phyloP scores from a whole-genome alignment of 2,113 vertebrate genomes.

The Cyphomyrus discorhynchus region DNA sequence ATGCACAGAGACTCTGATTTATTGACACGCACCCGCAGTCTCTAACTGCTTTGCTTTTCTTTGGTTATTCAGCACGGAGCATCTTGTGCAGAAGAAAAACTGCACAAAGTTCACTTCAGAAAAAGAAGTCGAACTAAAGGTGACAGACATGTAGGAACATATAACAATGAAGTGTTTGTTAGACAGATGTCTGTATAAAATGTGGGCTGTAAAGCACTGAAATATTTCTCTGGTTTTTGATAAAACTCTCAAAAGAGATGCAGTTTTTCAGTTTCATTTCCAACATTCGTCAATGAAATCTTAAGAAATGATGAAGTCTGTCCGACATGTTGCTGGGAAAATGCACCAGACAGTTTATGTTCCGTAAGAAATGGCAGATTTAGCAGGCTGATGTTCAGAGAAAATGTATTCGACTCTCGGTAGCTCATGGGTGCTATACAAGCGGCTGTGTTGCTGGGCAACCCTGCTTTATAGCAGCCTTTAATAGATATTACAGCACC shows the following conservation, averaged over 20 bases:
- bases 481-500: constrained; percentile 93
- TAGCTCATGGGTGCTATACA: constrained; percentile 40
- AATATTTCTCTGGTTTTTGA: not conserved
- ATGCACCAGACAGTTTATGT: not conserved
- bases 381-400: not conserved
- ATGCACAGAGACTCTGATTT: not conserved
- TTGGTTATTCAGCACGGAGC: not conserved
- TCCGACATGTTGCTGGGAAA: not conserved
- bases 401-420: not conserved
- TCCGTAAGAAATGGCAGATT: not conserved
- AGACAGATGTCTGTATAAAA: not conserved
- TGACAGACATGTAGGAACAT: not conserved
- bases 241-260: not conserved
- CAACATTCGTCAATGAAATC: not conserved
- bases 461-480: constrained; percentile 95
- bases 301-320: not conserved
- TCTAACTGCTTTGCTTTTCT: not conserved
- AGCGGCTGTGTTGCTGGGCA: constrained; percentile 84
- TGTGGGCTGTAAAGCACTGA: not conserved
- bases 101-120: not conserved
- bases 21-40: not conserved
- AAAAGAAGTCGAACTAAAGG: not conserved
- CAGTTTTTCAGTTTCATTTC: not conserved
- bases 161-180: not conserved
- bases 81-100: not conserved